These are phyloP conservation scores for Periophthalmodon schlosseri DNA, from an alignment of 2,113 vertebrate genomes.

Conservation along the genomic window DNA sequence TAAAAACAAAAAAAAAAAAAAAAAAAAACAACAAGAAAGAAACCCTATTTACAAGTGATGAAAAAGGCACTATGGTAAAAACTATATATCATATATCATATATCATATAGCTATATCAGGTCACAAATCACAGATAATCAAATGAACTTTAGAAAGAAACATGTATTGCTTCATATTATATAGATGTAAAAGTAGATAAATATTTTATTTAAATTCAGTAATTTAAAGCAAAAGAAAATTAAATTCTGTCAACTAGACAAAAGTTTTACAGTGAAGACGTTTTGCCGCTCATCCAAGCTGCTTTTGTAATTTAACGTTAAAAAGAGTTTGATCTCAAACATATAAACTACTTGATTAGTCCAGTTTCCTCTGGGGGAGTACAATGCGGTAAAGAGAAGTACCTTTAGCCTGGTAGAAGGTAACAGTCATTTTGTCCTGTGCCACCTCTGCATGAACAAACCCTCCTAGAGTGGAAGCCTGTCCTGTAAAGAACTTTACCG, in stretches of 20 bases:
- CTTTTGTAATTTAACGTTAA: background rate
- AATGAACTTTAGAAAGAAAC: slow-evolving; percentile 25
- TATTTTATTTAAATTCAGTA: background rate
- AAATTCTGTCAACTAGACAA: too few species aligned
- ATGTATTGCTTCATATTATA: background rate
- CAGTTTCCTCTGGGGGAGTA: slow-evolving; percentile 69
- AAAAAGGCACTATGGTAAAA: background rate
- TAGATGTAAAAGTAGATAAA: too few species aligned
- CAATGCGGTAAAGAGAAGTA: slow-evolving; percentile 84
- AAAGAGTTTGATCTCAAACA: background rate
- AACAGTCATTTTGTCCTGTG: slow-evolving; percentile 78
- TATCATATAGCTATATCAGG: background rate
- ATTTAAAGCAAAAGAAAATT: background rate
- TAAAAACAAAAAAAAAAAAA: background rate
- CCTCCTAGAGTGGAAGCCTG: slow-evolving; percentile 79
- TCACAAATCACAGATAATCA: background rate
- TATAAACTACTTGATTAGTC: background rate
- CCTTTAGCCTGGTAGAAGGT: slow-evolving; percentile 85
- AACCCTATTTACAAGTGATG: background rate
- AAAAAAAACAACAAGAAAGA: background rate
- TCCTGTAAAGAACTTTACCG: slow-evolving; percentile 86
- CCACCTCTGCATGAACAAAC: slow-evolving; percentile 83
- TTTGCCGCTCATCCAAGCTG: too few species aligned
- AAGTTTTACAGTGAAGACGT: too few species aligned
- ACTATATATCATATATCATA: too few species aligned